phyloP scores from a whole-genome alignment of 2,797 vertebrate species.

The Echeneis naucrates region DNA sequence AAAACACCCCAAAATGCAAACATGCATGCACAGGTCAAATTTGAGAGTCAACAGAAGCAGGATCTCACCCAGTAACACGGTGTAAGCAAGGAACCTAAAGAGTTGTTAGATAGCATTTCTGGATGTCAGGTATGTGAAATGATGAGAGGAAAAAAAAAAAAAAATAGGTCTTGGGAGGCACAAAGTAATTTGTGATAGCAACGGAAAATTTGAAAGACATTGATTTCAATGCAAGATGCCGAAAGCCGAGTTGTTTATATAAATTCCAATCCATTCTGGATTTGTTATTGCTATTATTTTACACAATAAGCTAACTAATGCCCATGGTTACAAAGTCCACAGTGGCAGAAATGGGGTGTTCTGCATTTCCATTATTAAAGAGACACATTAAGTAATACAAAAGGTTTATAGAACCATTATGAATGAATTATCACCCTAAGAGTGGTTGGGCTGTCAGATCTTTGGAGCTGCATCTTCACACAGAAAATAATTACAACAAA shows the following conservation, averaged over 20 bases:
- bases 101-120: conserved; percentile 33
- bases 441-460: conserved; percentile 43
- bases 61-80: conserved; percentile 20
- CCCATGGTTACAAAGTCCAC: not conserved
- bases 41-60: conserved; percentile 43
- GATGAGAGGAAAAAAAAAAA: conserved; percentile 49
- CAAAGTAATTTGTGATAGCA: conserved; percentile 30
- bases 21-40: conserved; percentile 34
- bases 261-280: conserved; percentile 2
- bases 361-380: conserved; percentile 26
- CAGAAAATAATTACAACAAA: conserved; percentile 73
- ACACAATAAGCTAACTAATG: not conserved
- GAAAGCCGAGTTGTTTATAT: not conserved
- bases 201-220: conserved; percentile 39
- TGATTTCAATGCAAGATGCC: conserved; percentile 19
- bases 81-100: conserved; percentile 12
- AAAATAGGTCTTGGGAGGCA: conserved; percentile 24
- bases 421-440: conserved; percentile 19
- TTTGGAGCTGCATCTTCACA: conserved; percentile 48
- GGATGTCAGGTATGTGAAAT: conserved; percentile 39
- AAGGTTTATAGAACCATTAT: conserved; percentile 18
- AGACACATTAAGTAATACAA: conserved; percentile 1
- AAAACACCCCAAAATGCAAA: conserved; percentile 6
- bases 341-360: not conserved
- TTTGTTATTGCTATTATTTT: conserved; percentile 14